A percentile compares a stretch with the other conserved stretches of the same genome.
Evolutionary conservation across 1,140 invertebrate species (phyloP).

Genomic region (Zaprionus ornatus): DNA sequence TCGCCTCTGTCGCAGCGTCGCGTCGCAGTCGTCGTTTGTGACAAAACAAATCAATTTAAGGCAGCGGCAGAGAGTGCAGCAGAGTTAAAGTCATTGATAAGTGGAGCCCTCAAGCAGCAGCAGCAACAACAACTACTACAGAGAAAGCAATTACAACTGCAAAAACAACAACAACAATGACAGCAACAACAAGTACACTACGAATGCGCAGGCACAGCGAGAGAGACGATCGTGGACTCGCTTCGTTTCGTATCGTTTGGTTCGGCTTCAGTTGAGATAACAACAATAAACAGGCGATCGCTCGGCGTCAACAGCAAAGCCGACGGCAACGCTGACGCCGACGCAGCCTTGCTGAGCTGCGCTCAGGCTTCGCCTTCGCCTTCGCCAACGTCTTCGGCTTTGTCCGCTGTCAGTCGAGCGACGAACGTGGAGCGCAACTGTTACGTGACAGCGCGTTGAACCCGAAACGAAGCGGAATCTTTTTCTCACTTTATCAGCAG

Average conservation of each 20-base stretch:
- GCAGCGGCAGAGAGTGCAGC: constrained; percentile 37
- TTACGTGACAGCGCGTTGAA: constrained; percentile 46
- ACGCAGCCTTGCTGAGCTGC: constrained; percentile 42
- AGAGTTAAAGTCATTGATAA: constrained; percentile 70
- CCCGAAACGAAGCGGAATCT: constrained; percentile 20
- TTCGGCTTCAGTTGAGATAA: constrained; percentile 37
- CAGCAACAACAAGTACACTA: background rate
- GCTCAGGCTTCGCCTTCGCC: constrained; percentile 27
- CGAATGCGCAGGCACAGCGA: constrained; percentile 25
- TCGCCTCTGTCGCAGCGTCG: constrained; percentile 22
- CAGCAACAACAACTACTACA: constrained; percentile 28
- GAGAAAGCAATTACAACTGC: constrained; percentile 21
- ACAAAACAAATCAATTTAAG: constrained; percentile 78
- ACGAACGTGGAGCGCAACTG: constrained; percentile 59
- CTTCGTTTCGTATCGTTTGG: constrained; percentile 35
- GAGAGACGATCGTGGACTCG: constrained; percentile 64
- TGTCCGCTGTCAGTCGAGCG: constrained; percentile 54
- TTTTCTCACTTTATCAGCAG: constrained; percentile 32
- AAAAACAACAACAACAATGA: constrained; percentile 6
- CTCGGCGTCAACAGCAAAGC: constrained; percentile 18
- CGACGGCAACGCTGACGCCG: constrained; percentile 43
- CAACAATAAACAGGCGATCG: constrained; percentile 11
- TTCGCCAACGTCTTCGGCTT: constrained; percentile 4
- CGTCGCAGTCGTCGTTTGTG: constrained; percentile 11
- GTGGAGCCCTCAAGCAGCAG: constrained; percentile 21